Evolutionary conservation across 2,113 vertebrate genomes (phyloP).

Genomic region (Cisticola juncidis): DNA sequence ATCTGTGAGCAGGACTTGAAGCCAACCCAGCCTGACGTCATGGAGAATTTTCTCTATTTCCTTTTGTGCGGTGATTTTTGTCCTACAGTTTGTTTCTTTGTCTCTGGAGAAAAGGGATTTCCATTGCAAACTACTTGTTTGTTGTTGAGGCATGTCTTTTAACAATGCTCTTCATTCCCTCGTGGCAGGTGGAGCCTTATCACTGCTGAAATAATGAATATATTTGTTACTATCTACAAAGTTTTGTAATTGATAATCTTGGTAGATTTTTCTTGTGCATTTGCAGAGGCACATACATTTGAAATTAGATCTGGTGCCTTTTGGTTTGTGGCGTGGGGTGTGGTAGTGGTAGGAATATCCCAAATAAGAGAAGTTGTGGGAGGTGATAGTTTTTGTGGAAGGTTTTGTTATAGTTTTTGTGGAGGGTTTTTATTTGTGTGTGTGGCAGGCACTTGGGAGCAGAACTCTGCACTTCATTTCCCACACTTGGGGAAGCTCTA

Average conservation of each 20-base stretch:
- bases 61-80: not conserved
- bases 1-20: not conserved
- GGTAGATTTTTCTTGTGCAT: fast-evolving
- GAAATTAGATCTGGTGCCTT: not conserved
- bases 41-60: not conserved
- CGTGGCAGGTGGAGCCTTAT: not conserved
- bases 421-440: not conserved
- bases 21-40: not conserved
- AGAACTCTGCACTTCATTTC: not conserved
- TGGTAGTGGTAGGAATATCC: not conserved
- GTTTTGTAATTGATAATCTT: not conserved
- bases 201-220: not conserved
- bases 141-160: not conserved
- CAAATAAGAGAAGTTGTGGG: not conserved
- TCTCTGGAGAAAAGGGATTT: not conserved
- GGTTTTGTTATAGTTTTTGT: not conserved
- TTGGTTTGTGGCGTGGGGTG: not conserved
- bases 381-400: not conserved
- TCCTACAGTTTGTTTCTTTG: not conserved
- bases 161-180: not conserved
- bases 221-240: not conserved
- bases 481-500: not conserved
- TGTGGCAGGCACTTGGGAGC: not conserved
- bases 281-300: not conserved
- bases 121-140: not conserved